Conservation (phyloP, 2,113 vertebrate genomes). For the Galeopterus variegatus region DNA sequence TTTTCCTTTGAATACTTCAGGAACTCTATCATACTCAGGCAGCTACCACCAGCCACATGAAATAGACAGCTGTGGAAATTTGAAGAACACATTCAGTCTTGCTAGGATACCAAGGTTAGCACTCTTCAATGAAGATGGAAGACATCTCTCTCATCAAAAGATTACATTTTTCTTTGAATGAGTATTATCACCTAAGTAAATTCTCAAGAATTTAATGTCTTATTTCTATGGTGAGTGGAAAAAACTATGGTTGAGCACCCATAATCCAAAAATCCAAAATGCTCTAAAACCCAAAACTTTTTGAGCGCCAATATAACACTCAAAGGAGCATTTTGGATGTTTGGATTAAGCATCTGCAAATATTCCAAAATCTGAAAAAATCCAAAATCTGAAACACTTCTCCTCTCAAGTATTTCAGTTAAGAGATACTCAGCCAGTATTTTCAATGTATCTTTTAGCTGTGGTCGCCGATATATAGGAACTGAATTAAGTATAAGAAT, state of each 20-base stretch:
- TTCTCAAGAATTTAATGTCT: constrained; percentile 24
- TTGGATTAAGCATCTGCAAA: too few relatives aligned
- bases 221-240: constrained; percentile 19
- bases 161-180: not conserved
- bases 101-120: not conserved
- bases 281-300: too few relatives aligned
- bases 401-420: too few relatives aligned
- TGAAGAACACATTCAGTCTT: not conserved
- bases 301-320: too few relatives aligned
- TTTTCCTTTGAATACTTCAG: not conserved
- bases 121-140: not conserved
- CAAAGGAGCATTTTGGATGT: too few relatives aligned
- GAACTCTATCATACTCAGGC: not conserved
- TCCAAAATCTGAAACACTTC: too few relatives aligned
- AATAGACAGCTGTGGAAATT: not conserved
- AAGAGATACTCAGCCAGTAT: not conserved
- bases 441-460: not conserved
- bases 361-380: too few relatives aligned
- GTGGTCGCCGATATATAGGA: not conserved
- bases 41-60: not conserved
- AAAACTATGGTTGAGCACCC: too few relatives aligned
- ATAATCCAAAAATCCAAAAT: too few relatives aligned
- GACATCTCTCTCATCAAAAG: not conserved
- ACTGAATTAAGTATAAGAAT: not conserved
- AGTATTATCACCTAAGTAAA: not conserved